Percentiles rank a stretch among this genome's conserved stretches.
Evolutionary conservation across 1,140 invertebrate genomes (phyloP).

Genomic region (Micrasema minimum): DNA sequence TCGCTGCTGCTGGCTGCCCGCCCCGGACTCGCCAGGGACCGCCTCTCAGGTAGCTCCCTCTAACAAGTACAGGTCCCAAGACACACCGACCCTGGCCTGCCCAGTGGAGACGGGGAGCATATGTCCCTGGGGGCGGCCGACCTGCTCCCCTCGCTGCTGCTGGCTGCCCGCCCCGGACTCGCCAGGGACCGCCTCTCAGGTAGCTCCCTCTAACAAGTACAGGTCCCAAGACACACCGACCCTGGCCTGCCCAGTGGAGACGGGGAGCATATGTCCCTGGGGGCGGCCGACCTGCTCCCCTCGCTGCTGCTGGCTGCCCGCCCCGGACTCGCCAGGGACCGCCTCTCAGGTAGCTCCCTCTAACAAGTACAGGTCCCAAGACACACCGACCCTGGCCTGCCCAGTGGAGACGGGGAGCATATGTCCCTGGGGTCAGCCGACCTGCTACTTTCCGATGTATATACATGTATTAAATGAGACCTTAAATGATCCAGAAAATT

Average conservation of each 20-base stretch:
- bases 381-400: neutral
- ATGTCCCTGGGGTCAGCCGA: constrained; percentile 75
- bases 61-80: neutral
- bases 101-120: constrained; percentile 86
- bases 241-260: constrained; percentile 80
- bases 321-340: constrained; percentile 61
- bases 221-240: neutral
- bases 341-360: constrained; percentile 57
- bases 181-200: constrained; percentile 61
- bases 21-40: constrained; percentile 61
- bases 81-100: neutral
- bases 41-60: constrained; percentile 57
- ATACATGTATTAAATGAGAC: too few relatives aligned
- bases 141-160: constrained; percentile 70
- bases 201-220: constrained; percentile 39
- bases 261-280: constrained; percentile 73
- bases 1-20: constrained; percentile 69
- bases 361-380: neutral
- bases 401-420: constrained; percentile 86
- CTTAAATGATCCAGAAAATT: too few relatives aligned
- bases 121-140: constrained; percentile 75
- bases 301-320: constrained; percentile 69
- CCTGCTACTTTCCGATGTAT: constrained; percentile 68
- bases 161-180: constrained; percentile 65
- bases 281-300: constrained; percentile 73